These are phyloP conservation scores for Oligia latruncula DNA, from an alignment of 2,888 invertebrate species.

Conservation along the genomic window DNA sequence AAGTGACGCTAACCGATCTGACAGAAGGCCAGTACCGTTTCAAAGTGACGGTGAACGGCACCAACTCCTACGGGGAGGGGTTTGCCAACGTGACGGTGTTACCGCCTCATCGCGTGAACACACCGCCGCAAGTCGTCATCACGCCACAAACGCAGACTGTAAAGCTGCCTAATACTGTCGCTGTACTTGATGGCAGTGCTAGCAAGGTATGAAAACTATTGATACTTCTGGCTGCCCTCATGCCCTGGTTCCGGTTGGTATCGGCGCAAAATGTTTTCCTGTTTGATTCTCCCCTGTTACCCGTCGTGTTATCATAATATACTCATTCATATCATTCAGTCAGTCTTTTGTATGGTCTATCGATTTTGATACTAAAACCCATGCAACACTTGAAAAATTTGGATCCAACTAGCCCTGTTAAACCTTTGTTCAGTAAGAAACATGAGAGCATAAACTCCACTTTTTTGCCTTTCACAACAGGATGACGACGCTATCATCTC, in stretches of 20 bases:
- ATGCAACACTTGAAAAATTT: neutral
- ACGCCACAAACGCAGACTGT: slow-evolving; percentile 96
- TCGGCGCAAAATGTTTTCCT: neutral
- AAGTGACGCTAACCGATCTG: slow-evolving; percentile 95
- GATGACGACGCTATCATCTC: slow-evolving; percentile 96
- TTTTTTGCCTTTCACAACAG: slow-evolving; percentile 60
- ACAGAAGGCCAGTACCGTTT: slow-evolving; percentile 97
- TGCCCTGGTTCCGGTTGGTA: too few relatives aligned
- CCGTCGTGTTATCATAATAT: neutral
- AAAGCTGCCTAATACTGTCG: slow-evolving; percentile 96
- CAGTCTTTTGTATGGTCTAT: neutral
- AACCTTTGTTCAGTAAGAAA: neutral
- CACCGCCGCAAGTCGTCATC: slow-evolving; percentile 95
- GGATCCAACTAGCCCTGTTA: neutral
- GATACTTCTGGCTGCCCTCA: neutral
- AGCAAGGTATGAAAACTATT: slow-evolving; percentile 85
- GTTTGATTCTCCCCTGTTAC: neutral
- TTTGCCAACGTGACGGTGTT: slow-evolving; percentile 97
- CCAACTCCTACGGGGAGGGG: slow-evolving; percentile 94
- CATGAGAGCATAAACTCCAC: neutral
- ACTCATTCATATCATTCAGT: neutral
- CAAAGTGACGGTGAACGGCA: slow-evolving; percentile 95
- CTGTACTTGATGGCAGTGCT: slow-evolving; percentile 96
- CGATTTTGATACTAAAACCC: neutral
- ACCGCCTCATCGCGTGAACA: slow-evolving; percentile 95